Conservation (phyloP, 2,888 invertebrate species). For the Coelinius sp. region DNA sequence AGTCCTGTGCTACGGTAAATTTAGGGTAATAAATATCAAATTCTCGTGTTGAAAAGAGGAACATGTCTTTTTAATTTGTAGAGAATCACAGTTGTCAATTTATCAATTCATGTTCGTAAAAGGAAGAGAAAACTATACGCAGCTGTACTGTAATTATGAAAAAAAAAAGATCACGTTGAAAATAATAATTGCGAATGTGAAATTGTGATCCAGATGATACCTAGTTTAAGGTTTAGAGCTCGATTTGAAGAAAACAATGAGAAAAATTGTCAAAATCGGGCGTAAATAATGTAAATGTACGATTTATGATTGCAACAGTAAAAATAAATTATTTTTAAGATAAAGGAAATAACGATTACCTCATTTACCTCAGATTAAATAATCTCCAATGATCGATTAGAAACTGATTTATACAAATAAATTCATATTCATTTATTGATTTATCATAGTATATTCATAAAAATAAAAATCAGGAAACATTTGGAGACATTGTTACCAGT, state of each 20-base stretch:
- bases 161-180: conserved; percentile 23
- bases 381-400: neutral
- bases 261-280: conserved; percentile 18
- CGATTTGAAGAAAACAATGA: conserved; percentile 40
- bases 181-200: conserved; percentile 35
- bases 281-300: conserved; percentile 63
- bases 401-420: neutral
- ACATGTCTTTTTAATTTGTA: conserved; percentile 16
- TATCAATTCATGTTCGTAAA: conserved; percentile 42
- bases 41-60: neutral
- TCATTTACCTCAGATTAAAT: neutral
- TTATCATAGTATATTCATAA: neutral
- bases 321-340: conserved; percentile 70
- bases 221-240: conserved; percentile 43
- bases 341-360: conserved; percentile 50
- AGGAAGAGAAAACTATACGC: conserved; percentile 38
- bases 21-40: neutral
- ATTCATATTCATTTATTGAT: neutral
- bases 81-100: conserved; percentile 8
- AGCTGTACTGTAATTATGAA: conserved; percentile 44
- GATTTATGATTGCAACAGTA: conserved; percentile 68
- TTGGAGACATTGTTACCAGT: conserved; percentile 62
- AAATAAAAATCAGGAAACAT: conserved; percentile 42
- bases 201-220: conserved; percentile 31
- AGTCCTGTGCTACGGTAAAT: conserved; percentile 8